A percentile compares a stretch with the other conserved stretches of the same genome.
phyloP scores from a whole-genome alignment of 2,888 invertebrate genomes.

The Zelleria hepariella region DNA sequence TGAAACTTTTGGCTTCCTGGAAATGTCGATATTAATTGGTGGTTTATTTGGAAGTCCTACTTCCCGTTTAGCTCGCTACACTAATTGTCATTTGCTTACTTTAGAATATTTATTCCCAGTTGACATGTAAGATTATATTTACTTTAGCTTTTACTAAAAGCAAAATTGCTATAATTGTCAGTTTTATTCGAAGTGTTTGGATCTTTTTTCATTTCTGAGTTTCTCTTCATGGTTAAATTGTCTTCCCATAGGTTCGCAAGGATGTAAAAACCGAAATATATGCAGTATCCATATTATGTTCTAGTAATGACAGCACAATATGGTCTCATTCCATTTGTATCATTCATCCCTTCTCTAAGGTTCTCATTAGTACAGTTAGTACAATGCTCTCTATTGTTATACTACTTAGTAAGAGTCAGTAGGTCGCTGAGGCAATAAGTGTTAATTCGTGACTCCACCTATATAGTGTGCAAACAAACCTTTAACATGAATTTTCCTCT shows the following conservation, averaged over 20 bases:
- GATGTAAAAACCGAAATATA: no score
- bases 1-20: neutral
- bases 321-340: neutral
- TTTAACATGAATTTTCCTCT: neutral
- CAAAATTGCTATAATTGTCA: no score
- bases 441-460: slow-evolving; percentile 32
- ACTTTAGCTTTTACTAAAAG: no score
- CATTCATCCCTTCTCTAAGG: neutral
- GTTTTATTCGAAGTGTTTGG: no score
- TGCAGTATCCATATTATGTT: no score
- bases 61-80: neutral
- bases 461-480: slow-evolving; percentile 7
- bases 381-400: neutral
- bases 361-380: neutral
- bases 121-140: no score
- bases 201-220: no score
- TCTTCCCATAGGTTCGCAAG: no score
- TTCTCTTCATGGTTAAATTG: no score
- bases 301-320: no score
- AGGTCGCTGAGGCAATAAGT: slow-evolving; percentile 26
- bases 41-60: neutral
- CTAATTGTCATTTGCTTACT: no score
- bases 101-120: no score
- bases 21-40: neutral
- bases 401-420: slow-evolving; percentile 8